Evolutionary conservation across 2,113 vertebrate genomes (phyloP), one percentile per base, ranked within the genome.

Genomic region (Cygnus buccinator): DNA sequence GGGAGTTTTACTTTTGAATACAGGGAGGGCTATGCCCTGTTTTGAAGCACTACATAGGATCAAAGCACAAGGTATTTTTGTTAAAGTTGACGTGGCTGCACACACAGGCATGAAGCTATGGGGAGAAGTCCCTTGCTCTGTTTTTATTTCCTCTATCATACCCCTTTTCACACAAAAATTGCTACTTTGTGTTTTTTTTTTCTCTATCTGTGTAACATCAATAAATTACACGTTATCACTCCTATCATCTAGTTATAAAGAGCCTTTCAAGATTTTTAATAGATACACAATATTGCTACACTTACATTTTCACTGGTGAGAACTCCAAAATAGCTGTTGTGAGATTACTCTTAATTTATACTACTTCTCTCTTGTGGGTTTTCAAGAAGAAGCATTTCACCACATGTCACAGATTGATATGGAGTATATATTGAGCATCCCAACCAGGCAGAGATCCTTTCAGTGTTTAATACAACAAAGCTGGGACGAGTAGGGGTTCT

Each of bases 181-280:
- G 90, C 80, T 96, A 94, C 89, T 94, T 91, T 84, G 86, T 85
- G 80, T 10, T 23, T 91, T 89, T 91, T 89, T 92, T 93, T 89
- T 89, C 65, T 90, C 86, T 85, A 57, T 78, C 94, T 70, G 70
- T 54, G 70, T 91, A 96, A 89, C 88, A 84, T 95, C 95, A 95
- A 97, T 96, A 96, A 97, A 94, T 96, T 97, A 96, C 84, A 96
- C 4, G 92, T 95, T 97, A 96, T 93, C 95, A 93, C 88, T 95
- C 91, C 96, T 93, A 95, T 97, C 87, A 96, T 95, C 87, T 89
- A 91, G 82, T 94, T 94, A 95, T 93, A 97, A 97, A 97, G 89
- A 96, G 94, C 84, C 70, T 97, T 97, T 97, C 92, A 96, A 97
- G 94, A 95, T 81, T 94, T 94, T 95, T 97, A 97, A 97, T 88